Conservation (phyloP, 2,888 invertebrate genomes). For the Hipparchia semele region DNA sequence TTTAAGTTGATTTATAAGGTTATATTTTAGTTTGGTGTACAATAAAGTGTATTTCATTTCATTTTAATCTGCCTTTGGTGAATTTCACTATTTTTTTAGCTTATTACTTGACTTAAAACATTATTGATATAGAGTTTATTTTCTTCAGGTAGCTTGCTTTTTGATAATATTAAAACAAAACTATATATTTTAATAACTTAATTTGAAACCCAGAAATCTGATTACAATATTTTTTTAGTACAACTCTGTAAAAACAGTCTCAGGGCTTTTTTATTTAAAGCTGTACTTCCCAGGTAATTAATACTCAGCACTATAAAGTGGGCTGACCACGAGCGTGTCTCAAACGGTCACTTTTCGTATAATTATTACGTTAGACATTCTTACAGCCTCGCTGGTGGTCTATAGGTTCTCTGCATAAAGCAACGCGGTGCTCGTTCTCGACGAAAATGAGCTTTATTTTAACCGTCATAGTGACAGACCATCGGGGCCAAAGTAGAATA, state of each 20-base stretch:
- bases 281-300: conserved; percentile 8
- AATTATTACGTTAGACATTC: conserved; percentile 43
- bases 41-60: too few relatives aligned
- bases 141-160: background rate
- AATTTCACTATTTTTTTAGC: background rate
- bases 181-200: background rate
- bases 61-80: background rate
- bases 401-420: conserved; percentile 1
- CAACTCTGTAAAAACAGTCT: too few relatives aligned
- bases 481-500: background rate
- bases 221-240: background rate
- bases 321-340: conserved; percentile 34
- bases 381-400: conserved; percentile 46
- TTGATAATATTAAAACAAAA: background rate
- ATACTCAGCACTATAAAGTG: conserved; percentile 19
- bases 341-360: conserved; percentile 35
- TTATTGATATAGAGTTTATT: too few relatives aligned
- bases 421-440: background rate
- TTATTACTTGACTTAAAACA: too few relatives aligned
- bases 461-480: background rate
- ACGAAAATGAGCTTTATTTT: background rate
- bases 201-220: background rate
- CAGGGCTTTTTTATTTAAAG: background rate
- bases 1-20: too few relatives aligned
- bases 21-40: too few relatives aligned